These are phyloP conservation scores for Elmis aenea DNA, from an alignment of 2,888 invertebrate genomes.

Conservation along the genomic window DNA sequence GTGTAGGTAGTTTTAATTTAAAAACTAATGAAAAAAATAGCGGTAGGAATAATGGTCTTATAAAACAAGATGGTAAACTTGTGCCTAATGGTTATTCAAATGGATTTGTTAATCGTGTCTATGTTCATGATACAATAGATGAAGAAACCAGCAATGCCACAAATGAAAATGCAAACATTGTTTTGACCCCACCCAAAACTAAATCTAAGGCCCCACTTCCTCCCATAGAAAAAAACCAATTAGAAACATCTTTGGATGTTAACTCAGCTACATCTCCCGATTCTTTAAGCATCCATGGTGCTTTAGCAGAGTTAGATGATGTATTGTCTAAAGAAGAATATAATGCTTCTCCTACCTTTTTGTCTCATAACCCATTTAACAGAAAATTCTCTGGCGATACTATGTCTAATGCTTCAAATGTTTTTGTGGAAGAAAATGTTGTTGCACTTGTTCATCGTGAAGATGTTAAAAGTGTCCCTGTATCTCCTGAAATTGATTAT, in stretches of 20 bases:
- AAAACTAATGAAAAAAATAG: neutral
- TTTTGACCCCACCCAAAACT: no score
- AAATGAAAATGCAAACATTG: no score
- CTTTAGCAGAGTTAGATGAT: slow-evolving; percentile 23
- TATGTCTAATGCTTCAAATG: slow-evolving; percentile 26
- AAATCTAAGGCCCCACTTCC: slow-evolving; percentile 49
- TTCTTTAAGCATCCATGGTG: slow-evolving; percentile 15
- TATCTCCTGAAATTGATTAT: slow-evolving; percentile 15
- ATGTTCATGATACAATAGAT: no score
- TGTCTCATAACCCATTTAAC: slow-evolving; percentile 18
- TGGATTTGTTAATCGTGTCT: no score
- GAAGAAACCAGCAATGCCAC: no score
- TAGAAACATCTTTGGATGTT: no score
- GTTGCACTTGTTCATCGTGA: slow-evolving; percentile 56
- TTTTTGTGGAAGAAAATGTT: slow-evolving; percentile 48
- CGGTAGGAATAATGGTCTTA: neutral
- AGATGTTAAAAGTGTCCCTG: slow-evolving; percentile 37
- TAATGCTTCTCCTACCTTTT: slow-evolving; percentile 3
- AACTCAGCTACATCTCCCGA: no score
- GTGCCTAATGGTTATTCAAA: no score
- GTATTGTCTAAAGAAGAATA: slow-evolving; percentile 21
- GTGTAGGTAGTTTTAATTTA: neutral
- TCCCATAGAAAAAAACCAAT: no score
- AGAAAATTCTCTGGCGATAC: slow-evolving; percentile 32
- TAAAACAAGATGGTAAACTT: no score